Evolutionary conservation across 2,113 vertebrate species (phyloP).

Genomic region (Macquaria ambigua): DNA sequence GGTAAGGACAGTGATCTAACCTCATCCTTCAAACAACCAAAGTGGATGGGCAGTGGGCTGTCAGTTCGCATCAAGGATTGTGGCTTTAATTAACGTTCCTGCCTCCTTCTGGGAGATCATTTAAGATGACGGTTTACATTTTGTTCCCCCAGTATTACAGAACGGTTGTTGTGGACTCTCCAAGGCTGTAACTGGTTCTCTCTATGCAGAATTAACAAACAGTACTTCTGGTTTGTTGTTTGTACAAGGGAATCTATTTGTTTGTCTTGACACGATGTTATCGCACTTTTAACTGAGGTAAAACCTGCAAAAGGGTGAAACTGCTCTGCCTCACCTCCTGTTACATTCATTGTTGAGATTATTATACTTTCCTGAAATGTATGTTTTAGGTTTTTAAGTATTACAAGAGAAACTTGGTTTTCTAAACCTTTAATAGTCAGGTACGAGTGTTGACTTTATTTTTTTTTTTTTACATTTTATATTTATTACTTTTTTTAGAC

Average conservation of each 20-base stretch:
- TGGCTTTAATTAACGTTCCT: constrained; percentile 53
- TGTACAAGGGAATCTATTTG: constrained; percentile 14
- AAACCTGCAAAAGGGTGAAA: constrained; percentile 1
- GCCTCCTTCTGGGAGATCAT: constrained; percentile 28
- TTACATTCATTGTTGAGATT: constrained; percentile 53
- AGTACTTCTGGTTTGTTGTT: constrained; percentile 16
- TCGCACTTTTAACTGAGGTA: constrained; percentile 71
- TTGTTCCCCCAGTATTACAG: constrained; percentile 56
- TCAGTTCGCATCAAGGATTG: constrained; percentile 50
- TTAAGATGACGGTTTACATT: constrained; percentile 55
- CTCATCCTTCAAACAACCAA: constrained; percentile 52
- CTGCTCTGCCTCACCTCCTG: constrained; percentile 22
- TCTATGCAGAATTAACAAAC: constrained; percentile 61
- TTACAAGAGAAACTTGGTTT: constrained; percentile 32
- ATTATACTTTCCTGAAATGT: constrained; percentile 43
- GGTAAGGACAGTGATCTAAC: constrained; percentile 18
- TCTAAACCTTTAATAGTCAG: constrained; percentile 52
- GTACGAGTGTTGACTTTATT: constrained; percentile 35
- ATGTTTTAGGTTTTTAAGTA: constrained; percentile 50
- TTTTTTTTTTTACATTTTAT: constrained; percentile 50
- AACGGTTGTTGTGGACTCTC: constrained; percentile 32
- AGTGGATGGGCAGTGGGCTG: constrained; percentile 37
- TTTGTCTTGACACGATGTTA: constrained; percentile 22
- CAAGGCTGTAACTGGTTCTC: constrained; percentile 32
- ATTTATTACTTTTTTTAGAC: constrained; percentile 72